These are phyloP conservation scores for Setophaga coronata DNA, from an alignment of 2,113 vertebrate species.

Conservation along the genomic window DNA sequence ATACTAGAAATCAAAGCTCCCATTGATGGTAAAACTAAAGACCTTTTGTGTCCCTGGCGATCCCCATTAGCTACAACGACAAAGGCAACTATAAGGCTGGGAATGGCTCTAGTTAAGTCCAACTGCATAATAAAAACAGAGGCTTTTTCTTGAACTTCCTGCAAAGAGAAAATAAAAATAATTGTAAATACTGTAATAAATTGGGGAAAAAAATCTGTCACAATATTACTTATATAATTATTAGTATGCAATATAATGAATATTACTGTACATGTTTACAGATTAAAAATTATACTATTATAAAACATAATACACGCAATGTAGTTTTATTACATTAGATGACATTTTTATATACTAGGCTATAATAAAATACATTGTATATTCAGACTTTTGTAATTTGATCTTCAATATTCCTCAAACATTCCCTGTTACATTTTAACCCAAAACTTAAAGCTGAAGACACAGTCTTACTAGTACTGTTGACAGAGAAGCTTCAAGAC, in stretches of 20 bases:
- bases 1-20: constrained; percentile 76
- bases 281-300: not conserved
- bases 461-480: not conserved
- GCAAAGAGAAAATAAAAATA: constrained; percentile 57
- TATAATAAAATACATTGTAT: not conserved
- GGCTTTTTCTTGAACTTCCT: constrained; percentile 89
- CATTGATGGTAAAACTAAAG: constrained; percentile 83
- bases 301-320: not conserved
- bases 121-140: constrained; percentile 86
- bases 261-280: not conserved
- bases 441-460: not conserved
- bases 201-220: not conserved
- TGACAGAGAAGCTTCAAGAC: not conserved
- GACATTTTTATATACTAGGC: not conserved
- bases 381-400: not conserved
- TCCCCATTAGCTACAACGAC: constrained; percentile 90
- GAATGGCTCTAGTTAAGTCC: constrained; percentile 81
- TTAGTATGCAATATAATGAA: not conserved
- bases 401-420: not conserved
- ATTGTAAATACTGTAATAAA: not conserved
- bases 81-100: constrained; percentile 86
- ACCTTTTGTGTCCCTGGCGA: constrained; percentile 84
- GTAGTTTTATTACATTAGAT: not conserved
- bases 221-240: not conserved
- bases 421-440: not conserved